phyloP scores from a whole-genome alignment of 64 coral and sea anemone species.

The Astreopora myriophthalma region DNA sequence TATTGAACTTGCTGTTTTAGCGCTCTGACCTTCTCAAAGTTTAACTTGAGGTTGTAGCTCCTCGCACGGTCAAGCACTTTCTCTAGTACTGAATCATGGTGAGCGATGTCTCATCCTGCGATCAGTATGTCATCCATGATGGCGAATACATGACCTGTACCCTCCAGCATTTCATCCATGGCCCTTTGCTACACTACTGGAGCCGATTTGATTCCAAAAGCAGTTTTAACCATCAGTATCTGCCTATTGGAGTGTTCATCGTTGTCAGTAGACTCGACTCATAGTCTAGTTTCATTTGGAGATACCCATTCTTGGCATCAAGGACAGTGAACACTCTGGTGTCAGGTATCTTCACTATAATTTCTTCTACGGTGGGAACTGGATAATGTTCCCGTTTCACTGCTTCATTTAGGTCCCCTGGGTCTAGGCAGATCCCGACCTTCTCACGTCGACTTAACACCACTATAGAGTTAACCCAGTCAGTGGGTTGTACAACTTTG shows the following conservation, averaged over 20 bases:
- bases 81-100: slow-evolving; percentile 64
- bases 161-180: slow-evolving; percentile 64
- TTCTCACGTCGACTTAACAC: background rate
- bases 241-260: slow-evolving; percentile 73
- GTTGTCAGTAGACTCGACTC: slow-evolving; percentile 75
- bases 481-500: slow-evolving; percentile 4
- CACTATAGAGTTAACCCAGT: slow-evolving; percentile 19
- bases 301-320: slow-evolving; percentile 71
- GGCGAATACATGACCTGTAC: slow-evolving; percentile 48
- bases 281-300: slow-evolving; percentile 57
- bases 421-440: slow-evolving; percentile 35
- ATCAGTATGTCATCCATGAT: slow-evolving; percentile 78
- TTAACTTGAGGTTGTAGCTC: slow-evolving; percentile 60
- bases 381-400: slow-evolving; percentile 15
- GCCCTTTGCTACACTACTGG: slow-evolving; percentile 57
- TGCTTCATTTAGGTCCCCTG: background rate
- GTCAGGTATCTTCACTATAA: slow-evolving; percentile 36
- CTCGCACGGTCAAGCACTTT: slow-evolving; percentile 55
- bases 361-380: slow-evolving; percentile 36
- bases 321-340: slow-evolving; percentile 43
- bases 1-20: slow-evolving; percentile 57
- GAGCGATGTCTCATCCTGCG: slow-evolving; percentile 29
- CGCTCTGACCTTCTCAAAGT: slow-evolving; percentile 74
- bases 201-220: slow-evolving; percentile 70
- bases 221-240: slow-evolving; percentile 65